Conservation (phyloP, 2,113 vertebrate genomes). For the Dascyllus trimaculatus region DNA sequence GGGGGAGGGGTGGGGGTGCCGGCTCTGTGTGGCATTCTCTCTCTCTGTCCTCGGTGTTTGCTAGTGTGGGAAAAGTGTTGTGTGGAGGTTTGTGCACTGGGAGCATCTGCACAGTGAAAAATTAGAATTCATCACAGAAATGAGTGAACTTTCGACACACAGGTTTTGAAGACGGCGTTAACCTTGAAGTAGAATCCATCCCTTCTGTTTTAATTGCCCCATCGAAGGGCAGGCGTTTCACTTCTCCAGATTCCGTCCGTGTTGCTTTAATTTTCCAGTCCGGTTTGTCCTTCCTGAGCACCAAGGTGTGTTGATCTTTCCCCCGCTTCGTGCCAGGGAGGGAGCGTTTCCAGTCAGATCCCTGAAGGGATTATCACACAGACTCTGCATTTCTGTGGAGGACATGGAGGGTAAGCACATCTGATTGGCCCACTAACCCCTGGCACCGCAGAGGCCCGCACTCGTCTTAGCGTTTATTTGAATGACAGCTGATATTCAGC, state of each 20-base stretch:
- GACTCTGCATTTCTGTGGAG: slow-evolving; percentile 64
- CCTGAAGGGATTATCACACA: slow-evolving; percentile 75
- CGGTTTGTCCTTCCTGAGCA: slow-evolving; percentile 1
- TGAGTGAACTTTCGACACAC: background rate
- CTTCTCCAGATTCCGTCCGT: background rate
- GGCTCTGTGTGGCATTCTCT: slow-evolving; percentile 63
- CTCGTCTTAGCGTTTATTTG: slow-evolving; percentile 24
- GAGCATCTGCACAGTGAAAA: slow-evolving; percentile 11
- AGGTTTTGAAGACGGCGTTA: background rate
- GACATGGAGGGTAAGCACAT: slow-evolving; percentile 62
- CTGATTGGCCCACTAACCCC: slow-evolving; percentile 67
- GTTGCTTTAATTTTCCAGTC: background rate
- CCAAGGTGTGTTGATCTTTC: slow-evolving; percentile 33
- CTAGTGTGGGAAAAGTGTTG: slow-evolving; percentile 57
- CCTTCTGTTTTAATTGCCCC: slow-evolving; percentile 9
- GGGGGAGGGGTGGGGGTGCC: slow-evolving; percentile 32
- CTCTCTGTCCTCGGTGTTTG: slow-evolving; percentile 65
- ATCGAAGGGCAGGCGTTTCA: slow-evolving; percentile 10
- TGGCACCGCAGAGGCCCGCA: slow-evolving; percentile 7
- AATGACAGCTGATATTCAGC: slow-evolving; percentile 1
- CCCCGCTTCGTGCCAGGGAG: slow-evolving; percentile 42
- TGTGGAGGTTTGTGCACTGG: slow-evolving; percentile 21
- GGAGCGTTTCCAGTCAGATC: slow-evolving; percentile 60
- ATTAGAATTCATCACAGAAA: slow-evolving; percentile 23
- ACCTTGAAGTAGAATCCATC: slow-evolving; percentile 22